Evolutionary conservation across 1,140 invertebrate genomes (phyloP), one percentile per base, ranked within the genome.

Genomic region (Nixonia krombeini): DNA sequence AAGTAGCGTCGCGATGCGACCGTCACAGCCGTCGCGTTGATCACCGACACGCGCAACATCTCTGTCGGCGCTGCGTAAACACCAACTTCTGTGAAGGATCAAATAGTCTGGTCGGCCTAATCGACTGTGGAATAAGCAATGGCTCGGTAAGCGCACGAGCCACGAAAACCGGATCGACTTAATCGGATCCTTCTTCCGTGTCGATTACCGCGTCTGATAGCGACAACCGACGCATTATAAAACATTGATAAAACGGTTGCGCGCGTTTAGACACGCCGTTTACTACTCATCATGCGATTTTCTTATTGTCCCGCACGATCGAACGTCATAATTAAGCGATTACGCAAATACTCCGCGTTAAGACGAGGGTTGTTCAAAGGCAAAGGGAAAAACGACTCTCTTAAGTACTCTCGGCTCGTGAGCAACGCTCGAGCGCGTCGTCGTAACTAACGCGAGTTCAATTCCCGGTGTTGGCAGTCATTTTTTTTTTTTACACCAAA

Each of bases 31-130:
- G 70, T 63, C 70, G 50, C 53, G 10, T 37, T 52, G 62, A 75
- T 74, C 76, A 74, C 68, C 45, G 68, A 68, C 53, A 31, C 40
- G 51, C 35, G 25, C n/a, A 44, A 28, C 46, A 45, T 58, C 65
- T 23, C 47, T 42, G 59, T 55, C 50, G 38, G 50, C 52, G 44
- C 50, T 26, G 13, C 28, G 23, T 66, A 66, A 66, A 71, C 61
- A 51, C 33, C 16, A 21, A 37, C 56, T 61, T 52, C 63, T 66
- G n/a, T n/a, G 45, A 47, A 59, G 55, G 63, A 40, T 47, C 41
- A 55, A 59, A 55, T 58, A 37, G 37, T 33, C 58, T 59, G 59
- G 58, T 69, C 66, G 66, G 23, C 45, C 58, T 63, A 63, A 69
- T 69, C 66, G 66, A 59, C 53, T 69, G 58, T 55, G 45, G 49